Evolutionary conservation across 2,888 invertebrate species (phyloP).

Genomic region (Thera britannica): DNA sequence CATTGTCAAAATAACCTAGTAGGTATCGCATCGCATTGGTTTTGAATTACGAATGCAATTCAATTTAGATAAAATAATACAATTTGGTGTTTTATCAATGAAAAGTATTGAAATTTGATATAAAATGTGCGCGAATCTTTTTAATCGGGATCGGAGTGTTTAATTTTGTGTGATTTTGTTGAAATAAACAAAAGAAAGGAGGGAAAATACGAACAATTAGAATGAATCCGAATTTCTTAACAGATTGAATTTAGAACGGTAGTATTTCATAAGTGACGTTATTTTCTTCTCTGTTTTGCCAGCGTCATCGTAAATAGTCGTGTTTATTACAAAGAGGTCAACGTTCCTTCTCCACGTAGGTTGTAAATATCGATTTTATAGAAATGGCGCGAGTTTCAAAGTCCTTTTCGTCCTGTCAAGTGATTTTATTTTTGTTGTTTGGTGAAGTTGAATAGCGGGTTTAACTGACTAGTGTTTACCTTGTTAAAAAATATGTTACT

Average conservation of each 20-base stretch:
- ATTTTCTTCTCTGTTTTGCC: constrained; percentile 20
- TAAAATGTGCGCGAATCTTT: constrained; percentile 1
- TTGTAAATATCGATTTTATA: constrained; percentile 74
- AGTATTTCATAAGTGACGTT: constrained; percentile 1
- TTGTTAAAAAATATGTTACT: too few species aligned
- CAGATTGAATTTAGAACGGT: constrained; percentile 23
- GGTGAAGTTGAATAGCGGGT: not conserved
- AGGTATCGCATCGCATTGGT: constrained; percentile 46
- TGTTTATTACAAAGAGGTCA: constrained; percentile 60
- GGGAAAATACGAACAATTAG: constrained; percentile 23
- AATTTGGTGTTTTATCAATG: constrained; percentile 21
- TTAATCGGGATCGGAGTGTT: not conserved
- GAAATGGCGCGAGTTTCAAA: constrained; percentile 66
- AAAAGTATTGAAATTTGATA: constrained; percentile 2
- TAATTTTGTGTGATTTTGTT: constrained; percentile 12
- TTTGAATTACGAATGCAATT: constrained; percentile 50
- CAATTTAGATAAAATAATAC: constrained; percentile 30
- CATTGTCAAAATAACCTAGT: constrained; percentile 76
- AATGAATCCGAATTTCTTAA: constrained; percentile 9
- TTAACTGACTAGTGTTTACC: too few species aligned
- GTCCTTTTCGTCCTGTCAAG: constrained; percentile 14
- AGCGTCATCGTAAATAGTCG: constrained; percentile 30
- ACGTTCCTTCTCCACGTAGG: constrained; percentile 60
- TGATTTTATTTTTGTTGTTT: constrained; percentile 16
- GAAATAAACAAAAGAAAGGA: constrained; percentile 34